phyloP scores from a whole-genome alignment of 2,888 invertebrate genomes.

The Phanerotoma sp. region DNA sequence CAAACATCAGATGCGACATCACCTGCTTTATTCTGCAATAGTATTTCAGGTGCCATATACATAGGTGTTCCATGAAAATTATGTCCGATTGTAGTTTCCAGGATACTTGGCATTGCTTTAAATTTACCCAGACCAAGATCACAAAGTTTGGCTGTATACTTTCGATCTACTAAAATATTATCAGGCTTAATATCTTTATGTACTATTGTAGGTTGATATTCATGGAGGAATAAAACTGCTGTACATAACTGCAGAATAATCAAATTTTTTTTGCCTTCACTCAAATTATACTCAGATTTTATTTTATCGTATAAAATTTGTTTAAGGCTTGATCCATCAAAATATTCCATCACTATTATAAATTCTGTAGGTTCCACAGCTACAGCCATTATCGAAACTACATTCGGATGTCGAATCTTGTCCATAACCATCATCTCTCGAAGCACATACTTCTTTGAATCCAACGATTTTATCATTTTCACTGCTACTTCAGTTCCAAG shows the following conservation, averaged over 20 bases:
- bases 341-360: conserved; percentile 25
- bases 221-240: conserved; percentile 18
- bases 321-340: conserved; percentile 12
- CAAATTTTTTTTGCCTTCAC: not conserved
- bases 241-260: conserved; percentile 17
- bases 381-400: conserved; percentile 10
- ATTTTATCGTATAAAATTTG: conserved; percentile 14
- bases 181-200: conserved; percentile 25
- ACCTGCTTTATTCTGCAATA: conserved; percentile 5
- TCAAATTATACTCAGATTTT: not conserved
- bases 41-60: conserved; percentile 26
- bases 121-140: conserved; percentile 18
- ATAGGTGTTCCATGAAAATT: conserved; percentile 16
- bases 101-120: conserved; percentile 3
- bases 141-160: conserved; percentile 12
- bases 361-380: no score
- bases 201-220: conserved; percentile 15
- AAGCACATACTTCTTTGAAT: conserved; percentile 1
- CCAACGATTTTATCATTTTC: conserved; percentile 9
- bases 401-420: conserved; percentile 22
- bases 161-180: conserved; percentile 21
- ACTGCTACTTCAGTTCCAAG: conserved; percentile 18
- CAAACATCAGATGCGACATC: conserved; percentile 21
- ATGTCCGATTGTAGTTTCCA: conserved; percentile 4
- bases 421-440: conserved; percentile 19